Conservation (phyloP, 1,140 invertebrate species). For the Lerema accius region DNA sequence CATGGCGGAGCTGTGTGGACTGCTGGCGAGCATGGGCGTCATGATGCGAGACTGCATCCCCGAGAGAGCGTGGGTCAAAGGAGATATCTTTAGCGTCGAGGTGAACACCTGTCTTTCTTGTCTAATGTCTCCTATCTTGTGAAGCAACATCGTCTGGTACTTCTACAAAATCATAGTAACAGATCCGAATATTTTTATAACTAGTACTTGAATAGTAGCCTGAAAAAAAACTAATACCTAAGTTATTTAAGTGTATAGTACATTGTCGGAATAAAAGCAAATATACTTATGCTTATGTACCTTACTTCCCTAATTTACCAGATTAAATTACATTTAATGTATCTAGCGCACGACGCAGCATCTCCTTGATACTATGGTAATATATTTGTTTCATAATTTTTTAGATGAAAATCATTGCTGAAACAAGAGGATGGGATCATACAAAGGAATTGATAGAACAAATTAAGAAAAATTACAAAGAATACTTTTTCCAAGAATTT, state of each 20-base stretch:
- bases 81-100: slow-evolving; percentile 92
- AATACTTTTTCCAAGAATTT: slow-evolving; percentile 66
- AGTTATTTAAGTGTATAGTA: too few species aligned
- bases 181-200: too few species aligned
- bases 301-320: too few species aligned
- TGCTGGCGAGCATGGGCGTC: slow-evolving; percentile 90
- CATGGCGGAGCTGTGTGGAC: slow-evolving; percentile 91
- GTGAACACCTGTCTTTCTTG: slow-evolving; percentile 57
- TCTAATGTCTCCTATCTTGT: too few species aligned
- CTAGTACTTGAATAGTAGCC: too few species aligned
- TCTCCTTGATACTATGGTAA: too few species aligned
- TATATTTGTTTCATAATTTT: slow-evolving; percentile 44
- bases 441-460: slow-evolving; percentile 84
- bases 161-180: too few species aligned
- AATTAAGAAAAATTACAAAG: slow-evolving; percentile 69
- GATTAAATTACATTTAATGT: too few species aligned
- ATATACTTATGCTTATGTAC: too few species aligned
- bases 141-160: too few species aligned
- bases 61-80: slow-evolving; percentile 94
- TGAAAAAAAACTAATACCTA: background rate
- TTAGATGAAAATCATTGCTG: slow-evolving; percentile 90
- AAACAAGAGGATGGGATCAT: slow-evolving; percentile 92
- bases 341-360: too few species aligned
- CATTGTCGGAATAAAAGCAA: too few species aligned
- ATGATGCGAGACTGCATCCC: slow-evolving; percentile 96